Base-by-base conservation (phyloP, 23 tunicate genomes). In the Aplidium turbinatum region DNA sequence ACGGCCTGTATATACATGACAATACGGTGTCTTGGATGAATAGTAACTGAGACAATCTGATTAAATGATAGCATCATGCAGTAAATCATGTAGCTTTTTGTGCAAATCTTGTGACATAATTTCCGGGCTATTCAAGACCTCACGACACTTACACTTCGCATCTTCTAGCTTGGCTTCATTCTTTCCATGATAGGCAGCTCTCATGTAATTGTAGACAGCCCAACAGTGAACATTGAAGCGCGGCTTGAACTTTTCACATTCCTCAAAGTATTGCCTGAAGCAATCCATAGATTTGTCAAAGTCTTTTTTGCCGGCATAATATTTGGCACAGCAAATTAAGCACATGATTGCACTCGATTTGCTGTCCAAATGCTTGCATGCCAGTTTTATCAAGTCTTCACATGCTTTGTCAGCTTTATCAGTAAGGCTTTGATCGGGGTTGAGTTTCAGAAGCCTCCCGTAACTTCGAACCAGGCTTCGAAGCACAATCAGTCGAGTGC, bases 151-250 rank as follows among this genome's bases (percentile, higher is more conserved):
- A 24, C n/a, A 7, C 21, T 4, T 46, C 4, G 58, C 76, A 23
- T 27, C 18, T 60, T 60, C n/a, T 28, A 11, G 6, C 30, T 27
- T 7, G 38, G 29, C n/a, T 40, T 35, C 27, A 40, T 3, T 5
- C 26, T 51, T 7, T 19, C 63, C 69, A 39, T 25, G 3, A 1
- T 30, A 33, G 7, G 48, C 79, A 1, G 79, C 64, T 32, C 87
- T 46, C 24, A 73, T 73, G 5, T 46, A 72, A 63, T 81, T 81
- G 79, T 72, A 81, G 23, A 54, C 42, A 5, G 87, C 87, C 87
- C 87, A 81, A 25, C 80, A 62, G 19, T 38, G 42, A 6, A 81
- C 64, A 34, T 72, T 72, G 52, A 47, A 70, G 26, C 58, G 47
- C 3, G 58, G 38, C 7, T 62, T 81, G 42, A 58, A 52, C 29